A percentile compares a stretch with the other conserved stretches of the same genome.
phyloP scores from a whole-genome alignment of 1,140 invertebrate species.

The Vanessa atalanta region DNA sequence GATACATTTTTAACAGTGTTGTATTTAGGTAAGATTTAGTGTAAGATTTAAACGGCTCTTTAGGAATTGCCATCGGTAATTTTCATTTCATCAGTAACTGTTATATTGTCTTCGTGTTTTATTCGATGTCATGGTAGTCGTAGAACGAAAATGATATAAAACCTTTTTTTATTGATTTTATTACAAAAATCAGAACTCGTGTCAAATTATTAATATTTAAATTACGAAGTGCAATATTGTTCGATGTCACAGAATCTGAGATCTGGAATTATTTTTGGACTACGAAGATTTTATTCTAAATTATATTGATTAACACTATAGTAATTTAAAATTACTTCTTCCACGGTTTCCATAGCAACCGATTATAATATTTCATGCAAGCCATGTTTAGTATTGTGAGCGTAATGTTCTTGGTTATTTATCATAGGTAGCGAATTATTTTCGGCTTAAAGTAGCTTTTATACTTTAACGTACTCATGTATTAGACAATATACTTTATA shows the following conservation, averaged over 20 bases:
- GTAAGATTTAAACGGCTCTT: constrained; percentile 9
- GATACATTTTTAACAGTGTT: constrained; percentile 1
- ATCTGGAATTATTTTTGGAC: too few species aligned
- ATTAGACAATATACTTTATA: constrained; percentile 57
- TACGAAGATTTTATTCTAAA: too few species aligned
- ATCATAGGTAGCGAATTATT: constrained; percentile 33
- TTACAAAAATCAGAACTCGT: too few species aligned
- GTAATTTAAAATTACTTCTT: too few species aligned
- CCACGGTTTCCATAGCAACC: too few species aligned
- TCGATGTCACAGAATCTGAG: too few species aligned
- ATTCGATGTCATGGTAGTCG: not conserved
- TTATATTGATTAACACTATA: too few species aligned
- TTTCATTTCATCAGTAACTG: not conserved
- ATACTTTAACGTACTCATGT: constrained; percentile 43
- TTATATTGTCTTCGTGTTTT: not conserved
- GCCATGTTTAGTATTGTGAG: constrained; percentile 9
- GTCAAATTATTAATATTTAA: too few species aligned
- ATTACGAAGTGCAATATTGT: too few species aligned
- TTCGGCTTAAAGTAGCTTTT: constrained; percentile 31
- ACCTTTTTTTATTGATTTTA: too few species aligned
- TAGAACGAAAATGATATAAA: too few species aligned
- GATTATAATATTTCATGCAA: not conserved
- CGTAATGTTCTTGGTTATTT: constrained; percentile 19
- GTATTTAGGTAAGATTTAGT: constrained; percentile 15
- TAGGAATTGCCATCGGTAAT: not conserved